Conservation (phyloP, 2,888 invertebrate species). For the Syrphus vitripennis region DNA sequence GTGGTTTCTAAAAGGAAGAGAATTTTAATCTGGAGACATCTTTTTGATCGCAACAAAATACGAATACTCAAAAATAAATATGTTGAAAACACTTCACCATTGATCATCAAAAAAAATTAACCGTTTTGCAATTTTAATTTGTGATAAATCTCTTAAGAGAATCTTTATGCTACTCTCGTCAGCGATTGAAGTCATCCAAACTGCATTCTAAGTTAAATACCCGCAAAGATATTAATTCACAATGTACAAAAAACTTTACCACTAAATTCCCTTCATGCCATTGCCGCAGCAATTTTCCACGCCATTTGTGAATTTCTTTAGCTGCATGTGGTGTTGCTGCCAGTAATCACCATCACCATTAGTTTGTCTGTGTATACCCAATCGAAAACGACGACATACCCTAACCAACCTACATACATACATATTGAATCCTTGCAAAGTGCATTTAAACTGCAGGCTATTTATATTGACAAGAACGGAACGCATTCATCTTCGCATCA, state of each 20-base stretch:
- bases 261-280: conserved; percentile 28
- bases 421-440: conserved; percentile 20
- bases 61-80: too few species aligned
- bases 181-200: not conserved
- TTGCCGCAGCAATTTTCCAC: conserved; percentile 58
- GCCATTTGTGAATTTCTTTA: conserved; percentile 62
- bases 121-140: too few species aligned
- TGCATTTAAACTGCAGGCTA: conserved; percentile 29
- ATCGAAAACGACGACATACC: not conserved
- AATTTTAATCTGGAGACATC: too few species aligned
- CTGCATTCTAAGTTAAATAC: conserved; percentile 15
- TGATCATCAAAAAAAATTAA: too few species aligned
- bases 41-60: too few species aligned
- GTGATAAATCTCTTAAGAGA: too few species aligned
- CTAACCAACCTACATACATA: not conserved
- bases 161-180: too few species aligned
- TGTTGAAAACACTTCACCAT: too few species aligned
- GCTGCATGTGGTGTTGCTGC: conserved; percentile 54
- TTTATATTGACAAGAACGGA: conserved; percentile 41
- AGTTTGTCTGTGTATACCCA: conserved; percentile 7
- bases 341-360: conserved; percentile 42
- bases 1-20: too few species aligned
- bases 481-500: conserved; percentile 64
- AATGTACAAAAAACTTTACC: conserved; percentile 13
- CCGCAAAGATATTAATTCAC: conserved; percentile 42